Conservation (phyloP, 2,888 invertebrate species). For the Parapristionchus giblindavisi region DNA sequence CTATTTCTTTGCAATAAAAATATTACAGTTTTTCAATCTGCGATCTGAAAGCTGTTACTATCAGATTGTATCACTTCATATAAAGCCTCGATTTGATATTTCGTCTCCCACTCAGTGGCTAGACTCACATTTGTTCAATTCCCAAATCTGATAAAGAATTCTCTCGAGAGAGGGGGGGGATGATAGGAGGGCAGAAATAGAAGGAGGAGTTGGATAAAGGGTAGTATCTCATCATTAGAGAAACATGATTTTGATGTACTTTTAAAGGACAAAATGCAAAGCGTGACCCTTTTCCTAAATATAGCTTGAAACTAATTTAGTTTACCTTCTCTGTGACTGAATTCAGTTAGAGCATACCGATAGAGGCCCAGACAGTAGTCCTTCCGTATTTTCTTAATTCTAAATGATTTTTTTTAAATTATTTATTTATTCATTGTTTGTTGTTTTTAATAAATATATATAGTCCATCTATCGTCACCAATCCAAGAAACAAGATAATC, state of each 20-base stretch:
- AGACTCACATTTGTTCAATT: neutral
- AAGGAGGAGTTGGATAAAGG: neutral
- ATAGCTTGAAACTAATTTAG: neutral
- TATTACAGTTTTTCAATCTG: neutral
- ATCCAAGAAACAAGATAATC: neutral
- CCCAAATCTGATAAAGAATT: slow-evolving; percentile 31
- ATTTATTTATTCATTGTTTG: neutral
- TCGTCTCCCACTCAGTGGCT: neutral
- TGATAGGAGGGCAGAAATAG: neutral
- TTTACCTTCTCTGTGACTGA: slow-evolving; percentile 56
- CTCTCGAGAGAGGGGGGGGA: neutral
- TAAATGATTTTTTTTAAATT: neutral
- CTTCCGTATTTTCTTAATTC: slow-evolving; percentile 50
- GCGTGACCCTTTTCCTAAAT: too few relatives aligned
- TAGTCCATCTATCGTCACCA: neutral
- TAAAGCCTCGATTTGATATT: too few relatives aligned
- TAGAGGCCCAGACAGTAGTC: slow-evolving; percentile 60
- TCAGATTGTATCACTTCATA: too few relatives aligned
- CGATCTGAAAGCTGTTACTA: too few relatives aligned
- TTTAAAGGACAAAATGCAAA: neutral
- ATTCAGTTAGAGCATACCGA: slow-evolving; percentile 62
- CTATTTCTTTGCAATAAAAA: neutral
- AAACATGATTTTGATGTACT: slow-evolving; percentile 13
- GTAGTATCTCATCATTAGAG: neutral
- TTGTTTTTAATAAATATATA: neutral